phyloP scores from a whole-genome alignment of 2,797 vertebrate species.

The Orientallactaga sibirica region DNA sequence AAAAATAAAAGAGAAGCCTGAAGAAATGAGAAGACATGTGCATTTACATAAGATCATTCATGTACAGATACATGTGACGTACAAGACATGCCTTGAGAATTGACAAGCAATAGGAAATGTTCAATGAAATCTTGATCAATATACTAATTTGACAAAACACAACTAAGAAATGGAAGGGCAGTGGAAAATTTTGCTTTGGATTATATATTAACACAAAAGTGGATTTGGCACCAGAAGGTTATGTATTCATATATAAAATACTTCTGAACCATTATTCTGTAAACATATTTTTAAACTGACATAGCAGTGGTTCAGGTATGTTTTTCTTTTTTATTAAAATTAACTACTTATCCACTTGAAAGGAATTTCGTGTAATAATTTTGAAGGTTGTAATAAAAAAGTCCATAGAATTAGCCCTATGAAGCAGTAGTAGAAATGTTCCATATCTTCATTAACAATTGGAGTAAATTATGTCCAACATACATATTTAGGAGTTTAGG shows the following conservation, averaged over 20 bases:
- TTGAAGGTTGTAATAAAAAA: background rate
- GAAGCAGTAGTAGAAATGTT: background rate
- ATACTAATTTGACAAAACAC: background rate
- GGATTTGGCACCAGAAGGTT: background rate
- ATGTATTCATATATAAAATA: background rate
- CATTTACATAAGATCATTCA: background rate
- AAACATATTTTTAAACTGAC: background rate
- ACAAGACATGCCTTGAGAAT: background rate
- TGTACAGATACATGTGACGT: background rate
- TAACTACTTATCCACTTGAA: slow-evolving; percentile 5
- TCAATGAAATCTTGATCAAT: background rate
- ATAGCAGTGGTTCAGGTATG: background rate
- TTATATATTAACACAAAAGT: background rate
- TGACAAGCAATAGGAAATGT: background rate
- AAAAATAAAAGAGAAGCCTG: background rate
- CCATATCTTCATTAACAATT: background rate
- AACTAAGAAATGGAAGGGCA: background rate
- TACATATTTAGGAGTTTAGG: background rate
- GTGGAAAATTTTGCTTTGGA: background rate
- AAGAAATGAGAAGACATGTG: background rate
- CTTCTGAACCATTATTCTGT: background rate
- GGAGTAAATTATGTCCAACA: background rate
- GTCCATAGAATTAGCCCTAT: background rate
- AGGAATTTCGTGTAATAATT: background rate
- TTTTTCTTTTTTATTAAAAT: background rate